Base-by-base conservation (phyloP, 2,888 invertebrate species). In the Leptura quadrifasciata region DNA sequence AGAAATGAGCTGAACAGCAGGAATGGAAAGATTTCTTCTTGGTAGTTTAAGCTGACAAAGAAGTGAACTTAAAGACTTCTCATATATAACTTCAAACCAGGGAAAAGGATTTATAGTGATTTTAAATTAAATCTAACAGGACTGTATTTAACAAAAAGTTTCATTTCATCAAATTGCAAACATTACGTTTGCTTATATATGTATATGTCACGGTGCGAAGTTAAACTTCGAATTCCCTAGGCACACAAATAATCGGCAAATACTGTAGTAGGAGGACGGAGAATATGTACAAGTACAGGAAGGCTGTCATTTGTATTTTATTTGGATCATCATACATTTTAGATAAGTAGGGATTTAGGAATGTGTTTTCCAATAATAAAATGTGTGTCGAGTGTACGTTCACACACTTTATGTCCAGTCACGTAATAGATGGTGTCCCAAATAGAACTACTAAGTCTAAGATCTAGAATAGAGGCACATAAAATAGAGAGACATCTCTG, bases 271-370 rank as follows among this genome's bases (percentile, higher is more conserved):
- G 31, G 52, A 39, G 31, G 52, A 17, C 17, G 21, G 65, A 65
- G 27, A 65, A 65, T 52, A 21, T 65, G 18, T 54, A 21, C 31
- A 1, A 6, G 18, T 54, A 21, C 31, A 1, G 15, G 17, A 21
- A 9, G 2, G 47, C 18, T 12, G 52, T 61, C 73, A 65, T 73
- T 73, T 65, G 65, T 65, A 65, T 73, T 73, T 73, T 57, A 73
- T 63, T 57, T 18, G 12, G 73, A 39, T 55, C 65, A 57, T 73
- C 24, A 73, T 73, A 39, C 47, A 73, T 73, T 65, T 58, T 73
- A 64, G 65, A 64, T 73, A 20, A 24, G 57, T 24, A 71, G 61
- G 61, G 61, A 71, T 71, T 61, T 24, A 39, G 60, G 70, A 47
- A 58, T 47, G 21, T 35, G 24, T 57, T 57, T 69, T 20, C 24